Percentiles rank a stretch among this genome's conserved stretches.
Evolutionary conservation across 2,888 invertebrate genomes (phyloP).

Genomic region (Hypsopygia costalis): DNA sequence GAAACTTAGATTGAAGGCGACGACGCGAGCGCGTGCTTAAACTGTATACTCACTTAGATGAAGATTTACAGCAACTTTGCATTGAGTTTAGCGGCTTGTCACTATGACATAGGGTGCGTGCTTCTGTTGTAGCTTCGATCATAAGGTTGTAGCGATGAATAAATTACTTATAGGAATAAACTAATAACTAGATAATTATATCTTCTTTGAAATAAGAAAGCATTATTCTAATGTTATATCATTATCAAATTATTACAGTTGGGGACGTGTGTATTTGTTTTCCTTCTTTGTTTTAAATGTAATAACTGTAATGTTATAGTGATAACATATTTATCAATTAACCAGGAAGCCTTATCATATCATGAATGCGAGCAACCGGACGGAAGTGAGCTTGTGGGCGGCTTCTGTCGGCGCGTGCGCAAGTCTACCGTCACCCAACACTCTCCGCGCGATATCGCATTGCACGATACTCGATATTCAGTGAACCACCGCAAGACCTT

Average conservation of each 20-base stretch:
- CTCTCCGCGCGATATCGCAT: slow-evolving; percentile 40
- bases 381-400: slow-evolving; percentile 56
- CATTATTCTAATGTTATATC: too few relatives aligned
- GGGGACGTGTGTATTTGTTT: too few relatives aligned
- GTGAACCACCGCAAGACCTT: slow-evolving; percentile 27
- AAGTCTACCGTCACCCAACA: slow-evolving; percentile 43
- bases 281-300: too few relatives aligned
- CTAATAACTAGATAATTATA: too few relatives aligned
- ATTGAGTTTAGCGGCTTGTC: slow-evolving; percentile 28
- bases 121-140: too few relatives aligned
- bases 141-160: too few relatives aligned
- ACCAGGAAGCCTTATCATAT: slow-evolving; percentile 68
- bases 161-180: too few relatives aligned
- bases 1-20: slow-evolving; percentile 77
- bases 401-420: slow-evolving; percentile 70
- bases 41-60: slow-evolving; percentile 61
- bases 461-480: slow-evolving; percentile 33
- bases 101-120: slow-evolving; percentile 21
- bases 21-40: slow-evolving; percentile 72
- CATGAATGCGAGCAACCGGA: slow-evolving; percentile 36
- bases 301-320: too few relatives aligned
- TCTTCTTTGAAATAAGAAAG: too few relatives aligned
- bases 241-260: too few relatives aligned
- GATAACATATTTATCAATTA: background rate
- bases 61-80: slow-evolving; percentile 66